Base-by-base conservation (phyloP, 2,888 invertebrate genomes). In the Antheraea assamensis region DNA sequence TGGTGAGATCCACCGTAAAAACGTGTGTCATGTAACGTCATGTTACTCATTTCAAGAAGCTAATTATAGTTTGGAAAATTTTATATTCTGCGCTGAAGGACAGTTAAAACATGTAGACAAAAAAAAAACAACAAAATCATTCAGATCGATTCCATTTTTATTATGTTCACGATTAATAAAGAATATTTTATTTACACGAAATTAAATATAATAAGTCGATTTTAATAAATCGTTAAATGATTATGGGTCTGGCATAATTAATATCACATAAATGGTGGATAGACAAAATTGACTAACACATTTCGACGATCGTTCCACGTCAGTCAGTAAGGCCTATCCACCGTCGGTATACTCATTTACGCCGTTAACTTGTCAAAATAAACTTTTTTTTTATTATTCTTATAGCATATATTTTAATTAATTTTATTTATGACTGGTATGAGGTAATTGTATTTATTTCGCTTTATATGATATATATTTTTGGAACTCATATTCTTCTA, bases 1-100 rank as follows among this genome's bases (percentile, higher is more conserved):
- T 92, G 91, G 92, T 91, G 91, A 92, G 83, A 76, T 78, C 74
- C 75, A 81, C 79, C 79, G 0, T 24, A 55, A 61, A 24, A 15
- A 7, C 31, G 66, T 70, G 35, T 30, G 5, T 55, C 7, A 7
- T 55, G 4, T 55, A n/a, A n/a, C 55, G 19, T n/a, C 21, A 52
- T 52, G 8, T 52, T 19, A 52, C 7, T n/a, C 1, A 52, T n/a
- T 49, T 19, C 17, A 49, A 19, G 49, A 49, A 17, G 19, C 4
- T 49, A 17, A 3, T 19, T 49, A 49, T 19, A 49, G 19, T 52
- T 5, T 7, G 21, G 52, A 19, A 52, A 52, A 49, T 42, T 42
- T 42, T 15, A 8, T 21, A n/a, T n/a, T 55, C n/a, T 55, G n/a
- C 55, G 4, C 7, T n/a, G 55, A 5, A 58, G 10, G 10, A 58